A percentile compares a stretch with the other conserved stretches of the same genome.
Evolutionary conservation across 2,797 vertebrate genomes (phyloP).

Genomic region (Toxotes lorentzi): DNA sequence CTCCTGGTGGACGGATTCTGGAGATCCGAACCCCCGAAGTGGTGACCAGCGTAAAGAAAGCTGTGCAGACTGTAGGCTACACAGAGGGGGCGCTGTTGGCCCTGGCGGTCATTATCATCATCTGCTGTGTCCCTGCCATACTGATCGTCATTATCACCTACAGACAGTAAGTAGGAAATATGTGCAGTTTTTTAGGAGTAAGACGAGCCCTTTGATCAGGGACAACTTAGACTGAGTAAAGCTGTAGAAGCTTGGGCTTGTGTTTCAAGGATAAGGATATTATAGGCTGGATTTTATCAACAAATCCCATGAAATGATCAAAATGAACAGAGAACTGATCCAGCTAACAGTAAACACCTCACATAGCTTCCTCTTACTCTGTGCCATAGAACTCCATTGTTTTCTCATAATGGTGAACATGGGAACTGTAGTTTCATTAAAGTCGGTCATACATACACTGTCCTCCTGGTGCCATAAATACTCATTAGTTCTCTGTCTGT

Average conservation of each 20-base stretch:
- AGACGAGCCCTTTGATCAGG: neutral
- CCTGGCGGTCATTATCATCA: slow-evolving; percentile 95
- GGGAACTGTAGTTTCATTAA: neutral
- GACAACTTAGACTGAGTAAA: neutral
- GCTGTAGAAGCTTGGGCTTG: neutral
- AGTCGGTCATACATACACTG: neutral
- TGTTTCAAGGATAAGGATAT: neutral
- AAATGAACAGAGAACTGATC: neutral
- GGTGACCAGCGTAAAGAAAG: slow-evolving; percentile 94
- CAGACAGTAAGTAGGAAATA: slow-evolving; percentile 87
- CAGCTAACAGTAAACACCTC: neutral
- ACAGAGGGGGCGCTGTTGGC: slow-evolving; percentile 96
- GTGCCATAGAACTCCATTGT: neutral
- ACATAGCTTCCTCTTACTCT: neutral
- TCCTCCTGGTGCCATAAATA: neutral
- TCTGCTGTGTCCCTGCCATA: slow-evolving; percentile 96
- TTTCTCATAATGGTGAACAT: slow-evolving; percentile 6
- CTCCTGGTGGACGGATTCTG: slow-evolving; percentile 94
- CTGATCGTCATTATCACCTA: slow-evolving; percentile 97
- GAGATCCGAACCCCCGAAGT: slow-evolving; percentile 95
- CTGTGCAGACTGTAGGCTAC: slow-evolving; percentile 93
- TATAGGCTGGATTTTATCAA: neutral
- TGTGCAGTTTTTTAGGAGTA: neutral
- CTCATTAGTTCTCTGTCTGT: neutral
- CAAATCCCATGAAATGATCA: neutral